phyloP scores from a whole-genome alignment of 2,797 vertebrate genomes.

The Nannoperca obscura region DNA sequence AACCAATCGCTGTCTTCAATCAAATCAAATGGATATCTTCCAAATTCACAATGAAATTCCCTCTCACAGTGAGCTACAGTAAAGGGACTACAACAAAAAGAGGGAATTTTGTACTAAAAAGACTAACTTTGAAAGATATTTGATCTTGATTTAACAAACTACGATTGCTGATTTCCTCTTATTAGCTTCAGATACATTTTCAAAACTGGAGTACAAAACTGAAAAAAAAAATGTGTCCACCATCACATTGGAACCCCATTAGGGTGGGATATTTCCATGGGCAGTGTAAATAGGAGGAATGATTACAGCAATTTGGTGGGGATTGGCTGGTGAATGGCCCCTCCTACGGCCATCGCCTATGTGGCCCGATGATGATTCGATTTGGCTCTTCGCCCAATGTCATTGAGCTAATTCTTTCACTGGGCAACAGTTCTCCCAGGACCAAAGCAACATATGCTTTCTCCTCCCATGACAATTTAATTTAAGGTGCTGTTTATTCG shows the following conservation, averaged over 20 bases:
- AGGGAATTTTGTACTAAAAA: not conserved
- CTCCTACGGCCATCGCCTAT: constrained; percentile 26
- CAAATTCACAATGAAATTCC: not conserved
- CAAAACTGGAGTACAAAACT: not conserved
- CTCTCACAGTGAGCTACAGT: not conserved
- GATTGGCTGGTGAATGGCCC: constrained; percentile 23
- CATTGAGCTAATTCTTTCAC: constrained; percentile 57
- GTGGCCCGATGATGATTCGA: constrained; percentile 32
- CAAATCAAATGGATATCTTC: not conserved
- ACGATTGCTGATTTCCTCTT: not conserved
- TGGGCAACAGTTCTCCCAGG: constrained; percentile 55
- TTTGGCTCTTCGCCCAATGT: constrained; percentile 51
- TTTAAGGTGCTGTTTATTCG: constrained; percentile 64
- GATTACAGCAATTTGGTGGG: constrained; percentile 3
- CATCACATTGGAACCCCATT: not conserved
- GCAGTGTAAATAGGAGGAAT: not conserved
- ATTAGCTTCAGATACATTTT: not conserved
- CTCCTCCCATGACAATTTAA: constrained; percentile 61
- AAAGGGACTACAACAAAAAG: not conserved
- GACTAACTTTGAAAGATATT: constrained; percentile 5
- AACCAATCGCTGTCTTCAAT: not conserved
- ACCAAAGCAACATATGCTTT: constrained; percentile 62
- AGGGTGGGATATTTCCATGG: not conserved
- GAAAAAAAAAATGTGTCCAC: not conserved
- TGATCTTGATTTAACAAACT: constrained; percentile 5